Evolutionary conservation across 2,113 vertebrate genomes (phyloP).

Genomic region (Gadus macrocephalus): DNA sequence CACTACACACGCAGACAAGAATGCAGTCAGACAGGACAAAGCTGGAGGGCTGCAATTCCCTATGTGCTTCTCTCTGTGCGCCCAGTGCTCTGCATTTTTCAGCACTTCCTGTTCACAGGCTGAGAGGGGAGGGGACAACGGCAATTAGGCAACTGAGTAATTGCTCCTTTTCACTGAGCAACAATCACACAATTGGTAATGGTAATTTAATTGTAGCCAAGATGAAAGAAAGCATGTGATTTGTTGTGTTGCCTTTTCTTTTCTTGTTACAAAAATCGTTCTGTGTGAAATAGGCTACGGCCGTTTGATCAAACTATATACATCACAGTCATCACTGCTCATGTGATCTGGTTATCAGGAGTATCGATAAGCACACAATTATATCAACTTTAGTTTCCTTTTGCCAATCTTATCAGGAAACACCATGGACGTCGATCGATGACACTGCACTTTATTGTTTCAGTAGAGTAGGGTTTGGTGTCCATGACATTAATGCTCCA

Average conservation of each 20-base stretch:
- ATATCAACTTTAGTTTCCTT: not conserved
- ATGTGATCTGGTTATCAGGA: not conserved
- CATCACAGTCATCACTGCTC: not conserved
- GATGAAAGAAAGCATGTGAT: not conserved
- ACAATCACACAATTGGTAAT: slow-evolving; percentile 5
- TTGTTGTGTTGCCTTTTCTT: no score
- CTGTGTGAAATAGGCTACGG: not conserved
- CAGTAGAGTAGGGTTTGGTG: not conserved
- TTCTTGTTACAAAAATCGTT: not conserved
- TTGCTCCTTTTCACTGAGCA: slow-evolving; percentile 21
- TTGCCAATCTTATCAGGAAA: not conserved
- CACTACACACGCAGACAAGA: slow-evolving; percentile 52
- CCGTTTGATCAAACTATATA: no score
- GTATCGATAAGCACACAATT: not conserved
- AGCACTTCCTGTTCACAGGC: slow-evolving; percentile 65
- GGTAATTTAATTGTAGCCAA: not conserved
- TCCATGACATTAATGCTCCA: no score
- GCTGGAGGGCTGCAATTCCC: slow-evolving; percentile 67
- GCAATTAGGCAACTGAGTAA: slow-evolving; percentile 41
- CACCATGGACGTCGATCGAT: not conserved
- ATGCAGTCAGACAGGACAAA: slow-evolving; percentile 69
- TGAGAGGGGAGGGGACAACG: slow-evolving; percentile 44
- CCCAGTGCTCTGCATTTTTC: slow-evolving; percentile 53
- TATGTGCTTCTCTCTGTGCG: slow-evolving; percentile 36
- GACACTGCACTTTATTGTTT: not conserved